Evolutionary conservation across 2,888 invertebrate species (phyloP).

Genomic region (Eutolmus rufibarbis): DNA sequence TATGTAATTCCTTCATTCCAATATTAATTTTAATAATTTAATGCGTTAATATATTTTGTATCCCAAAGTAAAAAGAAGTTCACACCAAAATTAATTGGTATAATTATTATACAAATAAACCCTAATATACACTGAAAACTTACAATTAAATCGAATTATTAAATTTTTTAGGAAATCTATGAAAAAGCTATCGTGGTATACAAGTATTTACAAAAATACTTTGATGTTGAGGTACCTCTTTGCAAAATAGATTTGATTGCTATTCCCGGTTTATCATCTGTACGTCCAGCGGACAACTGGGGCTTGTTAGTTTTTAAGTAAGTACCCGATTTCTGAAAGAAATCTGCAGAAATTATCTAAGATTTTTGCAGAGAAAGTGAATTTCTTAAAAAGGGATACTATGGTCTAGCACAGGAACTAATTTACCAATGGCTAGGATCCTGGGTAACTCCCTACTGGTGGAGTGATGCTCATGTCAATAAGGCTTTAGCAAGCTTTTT

Average conservation of each 20-base stretch:
- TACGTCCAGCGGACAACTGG: slow-evolving; percentile 80
- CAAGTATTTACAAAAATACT: slow-evolving; percentile 69
- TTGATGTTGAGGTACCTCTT: slow-evolving; percentile 72
- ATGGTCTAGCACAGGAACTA: slow-evolving; percentile 75
- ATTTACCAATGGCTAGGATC: slow-evolving; percentile 83
- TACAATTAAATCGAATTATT: neutral
- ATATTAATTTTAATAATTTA: no score
- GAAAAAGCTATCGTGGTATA: slow-evolving; percentile 69
- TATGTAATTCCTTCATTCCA: no score
- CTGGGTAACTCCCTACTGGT: slow-evolving; percentile 77
- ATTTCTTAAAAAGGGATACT: slow-evolving; percentile 70
- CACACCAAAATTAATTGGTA: no score
- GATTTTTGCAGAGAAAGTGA: slow-evolving; percentile 73
- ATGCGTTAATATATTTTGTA: no score
- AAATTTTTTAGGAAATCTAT: slow-evolving; percentile 65
- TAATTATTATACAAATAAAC: no score
- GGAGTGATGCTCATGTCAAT: slow-evolving; percentile 78
- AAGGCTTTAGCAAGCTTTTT: slow-evolving; percentile 79
- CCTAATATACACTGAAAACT: no score
- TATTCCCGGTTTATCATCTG: slow-evolving; percentile 74
- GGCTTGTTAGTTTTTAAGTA: slow-evolving; percentile 81
- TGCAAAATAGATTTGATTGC: slow-evolving; percentile 76
- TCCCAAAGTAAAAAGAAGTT: no score
- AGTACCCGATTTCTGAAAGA: slow-evolving; percentile 51
- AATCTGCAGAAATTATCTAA: slow-evolving; percentile 1